Base-by-base conservation (phyloP, 2,113 vertebrate species). In the zebrafish (Danio rerio) region DNA sequence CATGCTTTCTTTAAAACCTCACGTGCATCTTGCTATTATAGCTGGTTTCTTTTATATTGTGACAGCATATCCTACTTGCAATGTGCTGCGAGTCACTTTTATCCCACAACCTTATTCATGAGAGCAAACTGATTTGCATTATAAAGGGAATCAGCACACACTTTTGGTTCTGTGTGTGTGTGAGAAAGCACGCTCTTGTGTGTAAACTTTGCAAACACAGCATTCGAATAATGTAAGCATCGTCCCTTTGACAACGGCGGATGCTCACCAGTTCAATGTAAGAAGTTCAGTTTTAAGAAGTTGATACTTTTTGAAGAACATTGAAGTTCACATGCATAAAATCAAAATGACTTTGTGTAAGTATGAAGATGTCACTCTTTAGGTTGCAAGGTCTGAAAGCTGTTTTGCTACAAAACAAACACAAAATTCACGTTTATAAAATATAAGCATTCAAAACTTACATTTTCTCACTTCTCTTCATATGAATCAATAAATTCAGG, bases 31-130 rank as follows among this genome's bases (percentile, higher is more conserved):
- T 74, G 71, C 52, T 43, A 10, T 58, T 74, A 18, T 59, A 75
- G 55, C n/a, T 11, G 4, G 18, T 10, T 45, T 45, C 15, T 73
- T 12, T 21, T 42, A 42, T 13, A 13, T 31, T 45, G 13, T 16
- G 50, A 73, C 21, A 42, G 42, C 49, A 55, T 55, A 47, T 47
- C 65, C 65, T 47, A 68, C 16, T 69, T 49, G 12, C 43, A 20
- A n/a, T 47, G 11, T 49, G 43, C 45, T 18, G 10, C 47, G 66
- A 69, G 43, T 69, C 66, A 20, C 43, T 69, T 47, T 69, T 69
- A 74, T 58, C 40, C 55, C 73, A 47, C 43, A 13, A 40, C 20
- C n/a, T 68, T 75, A 45, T 75, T 75, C 72, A 59, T 75, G 72
- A 59, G 42, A 18, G 12, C 42, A 47, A 58, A 16, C 42, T 59